Base-by-base conservation (phyloP, 2,113 vertebrate species). In the Grammomys surdaster region DNA sequence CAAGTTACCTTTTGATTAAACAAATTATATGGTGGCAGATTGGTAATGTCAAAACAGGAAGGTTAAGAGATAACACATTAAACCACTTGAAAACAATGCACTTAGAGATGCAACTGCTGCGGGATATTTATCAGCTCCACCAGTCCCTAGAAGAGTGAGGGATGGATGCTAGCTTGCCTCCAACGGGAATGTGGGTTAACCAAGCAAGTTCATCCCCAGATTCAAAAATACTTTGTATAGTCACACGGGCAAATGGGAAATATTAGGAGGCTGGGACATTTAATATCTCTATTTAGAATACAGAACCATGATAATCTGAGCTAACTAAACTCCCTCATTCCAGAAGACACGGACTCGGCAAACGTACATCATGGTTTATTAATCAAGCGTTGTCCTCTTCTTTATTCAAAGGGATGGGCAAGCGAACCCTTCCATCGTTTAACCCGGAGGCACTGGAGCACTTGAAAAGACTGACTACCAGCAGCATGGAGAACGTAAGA, bases 221-320 rank as follows among this genome's bases (percentile, higher is more conserved):
- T 92, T 60, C 90, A 94, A 73, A 92, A 96, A 95, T 89, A 94
- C 51, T 95, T 58, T 90, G 80, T 86, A 58, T 1, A 92, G 92
- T 86, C 88, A 96, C 48, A 90, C n/a, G 58, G 5, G 33, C 65
- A 95, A 95, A 77, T 89, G 60, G 43, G 46, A 63, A 60, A 82
- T n/a, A 72, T 94, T 85, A 88, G 78, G 22, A 93, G 33, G 24
- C 46, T 60, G 40, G 87, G 75, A 31, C 69, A 58, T n/a, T 58
- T 75, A 89, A 11, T 51, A 46, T 48, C 88, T 77, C 58, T n/a
- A 77, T 75, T n/a, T 95, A 96, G 95, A 72, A 88, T 7, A 81
- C 26, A 93, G 58, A 96, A 94, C 36, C 95, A 95, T 82, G 76
- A 63, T 82, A 96, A 97, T 95, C 95, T 67, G 93, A 97, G 72